A percentile compares a stretch with the other conserved stretches of the same genome.
These are phyloP conservation scores for Sphaerophoria taeniata DNA, from an alignment of 2,888 invertebrate species.

Conservation along the genomic window DNA sequence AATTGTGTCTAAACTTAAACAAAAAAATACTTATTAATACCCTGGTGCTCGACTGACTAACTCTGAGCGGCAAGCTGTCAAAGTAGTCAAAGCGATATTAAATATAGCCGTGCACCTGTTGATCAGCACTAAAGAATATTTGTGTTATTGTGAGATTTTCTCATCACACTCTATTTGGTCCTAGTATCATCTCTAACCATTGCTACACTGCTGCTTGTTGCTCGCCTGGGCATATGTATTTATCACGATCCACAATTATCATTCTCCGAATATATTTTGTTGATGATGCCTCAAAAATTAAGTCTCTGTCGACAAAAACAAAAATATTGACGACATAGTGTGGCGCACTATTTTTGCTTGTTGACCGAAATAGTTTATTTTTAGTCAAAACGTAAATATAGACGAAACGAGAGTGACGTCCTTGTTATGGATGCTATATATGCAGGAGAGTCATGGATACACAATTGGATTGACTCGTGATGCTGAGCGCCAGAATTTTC, in stretches of 20 bases:
- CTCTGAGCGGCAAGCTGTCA: conserved; percentile 38
- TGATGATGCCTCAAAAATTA: conserved; percentile 18
- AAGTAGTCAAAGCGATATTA: conserved; percentile 27
- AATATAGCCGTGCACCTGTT: conserved; percentile 60
- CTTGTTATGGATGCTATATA: conserved; percentile 40
- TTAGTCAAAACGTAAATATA: conserved; percentile 32
- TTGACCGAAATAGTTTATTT: conserved; percentile 57
- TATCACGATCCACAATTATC: conserved; percentile 65
- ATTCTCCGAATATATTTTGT: conserved; percentile 56
- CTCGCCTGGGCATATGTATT: conserved; percentile 38
- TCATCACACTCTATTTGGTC: conserved; percentile 70
- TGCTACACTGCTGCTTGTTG: background rate
- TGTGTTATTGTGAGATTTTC: conserved; percentile 39
- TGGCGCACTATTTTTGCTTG: conserved; percentile 54
- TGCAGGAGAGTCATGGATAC: conserved; percentile 58
- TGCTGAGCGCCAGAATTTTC: conserved; percentile 14
- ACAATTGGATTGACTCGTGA: conserved; percentile 52
- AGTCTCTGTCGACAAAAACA: conserved; percentile 1
- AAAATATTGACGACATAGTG: conserved; percentile 48
- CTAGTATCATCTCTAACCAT: background rate
- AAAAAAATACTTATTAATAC: conserved; percentile 2
- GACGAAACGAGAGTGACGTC: conserved; percentile 56
- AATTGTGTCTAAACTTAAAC: too few species aligned
- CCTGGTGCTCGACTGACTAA: conserved; percentile 44
- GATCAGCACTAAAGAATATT: background rate